Conservation (phyloP, 2,113 vertebrate genomes). For the Neopipo cinnamomea region DNA sequence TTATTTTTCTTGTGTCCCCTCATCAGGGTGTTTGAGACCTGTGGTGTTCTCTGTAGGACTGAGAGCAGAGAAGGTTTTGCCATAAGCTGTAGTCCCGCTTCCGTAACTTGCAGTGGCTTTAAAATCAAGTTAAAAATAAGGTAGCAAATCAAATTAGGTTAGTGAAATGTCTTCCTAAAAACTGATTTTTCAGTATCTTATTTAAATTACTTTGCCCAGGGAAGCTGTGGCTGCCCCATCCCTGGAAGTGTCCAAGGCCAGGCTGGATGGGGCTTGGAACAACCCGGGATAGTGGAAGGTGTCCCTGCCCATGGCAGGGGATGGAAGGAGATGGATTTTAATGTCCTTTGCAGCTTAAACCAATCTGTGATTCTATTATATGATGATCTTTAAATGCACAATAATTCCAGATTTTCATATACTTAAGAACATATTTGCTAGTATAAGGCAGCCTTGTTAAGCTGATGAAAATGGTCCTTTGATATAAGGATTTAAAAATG, state of each 20-base stretch:
- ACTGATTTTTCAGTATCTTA: not conserved
- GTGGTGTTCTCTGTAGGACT: not conserved
- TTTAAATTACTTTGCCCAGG: not conserved
- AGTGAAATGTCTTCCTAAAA: not conserved
- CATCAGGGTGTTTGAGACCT: not conserved
- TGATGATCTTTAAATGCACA: not conserved
- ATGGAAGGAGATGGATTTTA: not conserved
- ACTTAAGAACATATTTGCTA: not conserved
- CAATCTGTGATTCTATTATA: not conserved
- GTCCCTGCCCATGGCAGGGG: not conserved
- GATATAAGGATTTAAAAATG: not conserved
- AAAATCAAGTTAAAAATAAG: not conserved
- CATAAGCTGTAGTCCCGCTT: not conserved
- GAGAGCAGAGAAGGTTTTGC: not conserved
- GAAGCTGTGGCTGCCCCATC: not conserved
- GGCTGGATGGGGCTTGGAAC: not conserved
- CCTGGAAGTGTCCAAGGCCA: not conserved
- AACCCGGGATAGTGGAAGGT: not conserved
- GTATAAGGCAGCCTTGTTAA: not conserved
- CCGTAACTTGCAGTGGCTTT: not conserved
- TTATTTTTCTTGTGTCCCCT: not conserved
- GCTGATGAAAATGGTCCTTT: not conserved
- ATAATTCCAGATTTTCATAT: not conserved
- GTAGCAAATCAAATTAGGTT: not conserved
- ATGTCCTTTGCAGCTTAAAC: not conserved